Evolutionary conservation across 2,113 vertebrate species (phyloP).

Genomic region (Calyptomena viridis): DNA sequence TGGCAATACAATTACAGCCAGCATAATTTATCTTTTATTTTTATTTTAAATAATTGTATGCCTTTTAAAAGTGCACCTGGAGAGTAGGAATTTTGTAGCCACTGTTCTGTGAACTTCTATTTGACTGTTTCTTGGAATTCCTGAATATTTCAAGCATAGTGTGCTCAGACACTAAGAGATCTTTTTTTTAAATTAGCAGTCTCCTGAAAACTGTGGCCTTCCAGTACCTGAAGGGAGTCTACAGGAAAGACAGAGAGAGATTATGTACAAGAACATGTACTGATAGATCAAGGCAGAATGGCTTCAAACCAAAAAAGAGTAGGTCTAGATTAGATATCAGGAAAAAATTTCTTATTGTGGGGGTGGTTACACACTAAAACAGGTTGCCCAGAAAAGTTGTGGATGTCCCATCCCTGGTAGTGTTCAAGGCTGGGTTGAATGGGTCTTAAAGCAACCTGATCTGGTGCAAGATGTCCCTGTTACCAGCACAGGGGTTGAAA

Average conservation of each 20-base stretch:
- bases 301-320: neutral
- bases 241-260: neutral
- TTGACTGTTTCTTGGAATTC: neutral
- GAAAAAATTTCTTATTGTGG: neutral
- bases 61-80: neutral
- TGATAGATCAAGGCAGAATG: neutral
- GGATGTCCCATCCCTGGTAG: neutral
- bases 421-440: neutral
- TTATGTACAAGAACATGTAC: too few relatives aligned
- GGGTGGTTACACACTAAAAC: neutral
- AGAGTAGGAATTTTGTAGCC: neutral
- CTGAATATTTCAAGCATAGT: neutral
- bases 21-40: too few relatives aligned
- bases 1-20: rapidly evolving
- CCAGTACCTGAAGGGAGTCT: rapidly evolving
- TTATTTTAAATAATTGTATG: neutral
- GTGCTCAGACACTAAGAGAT: neutral
- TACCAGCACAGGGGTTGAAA: neutral
- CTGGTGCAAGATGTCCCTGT: neutral
- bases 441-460: neutral
- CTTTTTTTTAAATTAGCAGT: neutral
- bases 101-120: neutral
- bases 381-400: neutral
- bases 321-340: neutral
- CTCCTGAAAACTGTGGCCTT: neutral